Evolutionary conservation across 2,888 invertebrate species (phyloP), one percentile per base, ranked within the genome.

Genomic region (Tortrix viridana): DNA sequence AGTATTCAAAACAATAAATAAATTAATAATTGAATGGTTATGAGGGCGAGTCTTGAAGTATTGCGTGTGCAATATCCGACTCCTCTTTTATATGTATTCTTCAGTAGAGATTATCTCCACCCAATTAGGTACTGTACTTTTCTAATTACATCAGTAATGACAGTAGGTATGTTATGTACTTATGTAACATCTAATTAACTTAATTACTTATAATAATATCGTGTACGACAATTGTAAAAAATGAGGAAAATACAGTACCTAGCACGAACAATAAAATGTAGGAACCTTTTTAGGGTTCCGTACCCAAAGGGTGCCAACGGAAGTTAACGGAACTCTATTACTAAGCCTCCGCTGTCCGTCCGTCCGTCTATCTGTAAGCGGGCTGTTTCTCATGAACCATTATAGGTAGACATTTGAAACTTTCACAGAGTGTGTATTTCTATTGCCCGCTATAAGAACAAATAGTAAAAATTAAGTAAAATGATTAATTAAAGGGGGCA

Each of bases 81-180:
- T 7, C 41, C 23, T 18, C 22, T 47, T 48, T 62, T 62, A n/a
- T n/a, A n/a, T 63, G 58, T 63, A 58, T 41, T 58, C 48, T 48
- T 48, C 52, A 43, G 43, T 38, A 14, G 32, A 64, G 43, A 43
- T 59, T 57, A 62, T 57, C 57, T 58, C 22, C 7, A 22, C 6
- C 32, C 47, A 53, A 63, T 58, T 63, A 63, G 20, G 26, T 26
- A 47, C 52, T 63, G 63, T 58, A 53, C 20, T 41, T 52, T 57
- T 63, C 47, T 63, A 62, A 62, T 57, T 52, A 41, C 62, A 1
- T 38, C 26, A 16, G 7, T 53, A 53, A 41, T 41, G 7, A 22
- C 16, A 23, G n/a, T n/a, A n/a, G n/a, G n/a, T n/a, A n/a, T n/a
- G n/a, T n/a, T 2, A 3, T 22, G 20, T 38, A 22, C 50, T n/a